Conservation (phyloP, 2,888 invertebrate genomes). For the Dicycla oo region DNA sequence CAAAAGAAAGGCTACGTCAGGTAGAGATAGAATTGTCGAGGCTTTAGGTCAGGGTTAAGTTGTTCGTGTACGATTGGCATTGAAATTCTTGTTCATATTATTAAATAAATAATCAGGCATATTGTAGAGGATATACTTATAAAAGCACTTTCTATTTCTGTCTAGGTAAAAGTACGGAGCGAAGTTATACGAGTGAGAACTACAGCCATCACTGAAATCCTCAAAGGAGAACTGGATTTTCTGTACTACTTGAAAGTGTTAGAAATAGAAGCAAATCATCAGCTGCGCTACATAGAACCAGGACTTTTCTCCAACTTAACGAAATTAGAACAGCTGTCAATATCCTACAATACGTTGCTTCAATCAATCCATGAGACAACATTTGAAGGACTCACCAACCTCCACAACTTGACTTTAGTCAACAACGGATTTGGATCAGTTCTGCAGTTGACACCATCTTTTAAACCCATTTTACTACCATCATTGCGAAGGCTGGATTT, state of each 20-base stretch:
- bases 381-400: slow-evolving; percentile 88
- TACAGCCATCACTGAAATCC: slow-evolving; percentile 84
- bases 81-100: background rate
- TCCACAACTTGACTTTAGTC: slow-evolving; percentile 87
- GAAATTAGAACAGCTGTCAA: slow-evolving; percentile 87
- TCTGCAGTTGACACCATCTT: slow-evolving; percentile 81
- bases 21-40: background rate
- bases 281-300: slow-evolving; percentile 85
- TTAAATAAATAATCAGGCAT: background rate
- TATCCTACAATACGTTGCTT: slow-evolving; percentile 89
- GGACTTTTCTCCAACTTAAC: slow-evolving; percentile 87
- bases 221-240: slow-evolving; percentile 82
- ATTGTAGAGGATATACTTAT: background rate
- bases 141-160: slow-evolving; percentile 46
- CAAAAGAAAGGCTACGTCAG: slow-evolving; percentile 14
- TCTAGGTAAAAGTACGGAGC: slow-evolving; percentile 80
- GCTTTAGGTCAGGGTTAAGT: slow-evolving; percentile 15
- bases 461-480: slow-evolving; percentile 84
- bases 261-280: slow-evolving; percentile 89
- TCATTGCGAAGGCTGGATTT: slow-evolving; percentile 85
- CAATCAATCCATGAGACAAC: slow-evolving; percentile 80
- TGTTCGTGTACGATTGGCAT: background rate
- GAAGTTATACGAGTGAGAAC: slow-evolving; percentile 86
- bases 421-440: slow-evolving; percentile 90
- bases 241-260: slow-evolving; percentile 81